Evolutionary conservation across 2,797 vertebrate species (phyloP).

Genomic region (Acanthiza pusilla): DNA sequence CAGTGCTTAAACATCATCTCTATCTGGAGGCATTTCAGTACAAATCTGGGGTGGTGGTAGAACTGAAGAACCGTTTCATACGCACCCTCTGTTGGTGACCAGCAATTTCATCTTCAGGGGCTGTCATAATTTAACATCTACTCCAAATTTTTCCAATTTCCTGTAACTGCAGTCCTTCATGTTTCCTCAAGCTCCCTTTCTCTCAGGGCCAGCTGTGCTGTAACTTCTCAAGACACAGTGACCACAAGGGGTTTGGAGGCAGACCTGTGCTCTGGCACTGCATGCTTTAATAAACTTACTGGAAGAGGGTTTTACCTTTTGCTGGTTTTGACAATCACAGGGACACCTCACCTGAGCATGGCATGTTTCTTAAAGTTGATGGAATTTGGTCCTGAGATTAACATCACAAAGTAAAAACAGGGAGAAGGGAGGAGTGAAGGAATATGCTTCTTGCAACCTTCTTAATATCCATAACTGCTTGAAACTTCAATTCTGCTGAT

Average conservation of each 20-base stretch:
- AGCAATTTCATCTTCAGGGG: neutral
- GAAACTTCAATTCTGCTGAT: neutral
- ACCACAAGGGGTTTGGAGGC: neutral
- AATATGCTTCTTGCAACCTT: neutral
- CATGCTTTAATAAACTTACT: neutral
- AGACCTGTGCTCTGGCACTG: neutral
- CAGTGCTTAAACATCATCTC: neutral
- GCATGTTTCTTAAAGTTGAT: neutral
- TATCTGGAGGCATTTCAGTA: neutral
- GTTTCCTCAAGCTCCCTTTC: neutral
- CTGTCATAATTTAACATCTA: neutral
- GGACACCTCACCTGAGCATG: neutral
- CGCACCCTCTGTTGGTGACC: neutral
- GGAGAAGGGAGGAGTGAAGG: neutral
- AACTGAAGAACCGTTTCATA: neutral
- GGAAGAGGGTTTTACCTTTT: neutral
- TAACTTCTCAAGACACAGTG: accelerated
- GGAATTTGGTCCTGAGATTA: neutral
- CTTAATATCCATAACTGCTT: neutral
- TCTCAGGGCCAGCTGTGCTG: neutral
- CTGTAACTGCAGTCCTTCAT: neutral
- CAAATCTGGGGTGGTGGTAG: neutral
- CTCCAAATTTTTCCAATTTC: neutral
- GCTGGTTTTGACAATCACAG: neutral
- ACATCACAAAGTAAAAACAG: accelerated